These are phyloP conservation scores for Megaceryle maxima DNA, from an alignment of 2,113 vertebrate species.

Conservation along the genomic window DNA sequence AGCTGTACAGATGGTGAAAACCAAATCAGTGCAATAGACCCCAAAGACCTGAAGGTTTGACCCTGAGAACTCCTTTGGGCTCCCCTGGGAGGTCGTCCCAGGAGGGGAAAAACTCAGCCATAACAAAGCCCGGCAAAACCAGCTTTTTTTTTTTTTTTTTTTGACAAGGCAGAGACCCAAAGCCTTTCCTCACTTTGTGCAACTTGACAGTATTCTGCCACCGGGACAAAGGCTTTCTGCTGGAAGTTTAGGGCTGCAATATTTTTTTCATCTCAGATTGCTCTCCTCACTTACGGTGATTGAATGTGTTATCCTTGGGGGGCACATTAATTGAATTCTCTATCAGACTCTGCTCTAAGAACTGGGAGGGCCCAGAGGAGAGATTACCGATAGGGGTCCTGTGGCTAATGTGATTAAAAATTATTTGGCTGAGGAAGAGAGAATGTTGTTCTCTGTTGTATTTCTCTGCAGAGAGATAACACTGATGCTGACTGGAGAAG, in stretches of 20 bases:
- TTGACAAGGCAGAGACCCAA: background rate
- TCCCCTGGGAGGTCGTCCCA: background rate
- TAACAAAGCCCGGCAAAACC: background rate
- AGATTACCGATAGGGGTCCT: background rate
- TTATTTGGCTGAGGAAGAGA: background rate
- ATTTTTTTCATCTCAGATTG: background rate
- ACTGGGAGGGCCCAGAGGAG: background rate
- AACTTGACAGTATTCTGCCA: background rate
- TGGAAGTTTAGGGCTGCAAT: background rate
- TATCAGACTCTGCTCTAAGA: conserved; percentile 27
- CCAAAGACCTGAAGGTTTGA: background rate
- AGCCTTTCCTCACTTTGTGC: background rate
- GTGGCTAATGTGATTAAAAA: conserved; percentile 45
- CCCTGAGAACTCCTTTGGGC: background rate
- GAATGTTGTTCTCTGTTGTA: background rate
- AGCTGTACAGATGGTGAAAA: background rate
- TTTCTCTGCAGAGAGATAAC: background rate
- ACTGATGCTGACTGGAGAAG: background rate
- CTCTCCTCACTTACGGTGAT: background rate
- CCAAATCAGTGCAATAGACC: accelerated
- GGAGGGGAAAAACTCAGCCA: background rate
- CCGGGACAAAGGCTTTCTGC: background rate
- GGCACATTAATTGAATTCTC: conserved; percentile 63
- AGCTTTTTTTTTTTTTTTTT: background rate
- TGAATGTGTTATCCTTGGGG: background rate